Conservation (phyloP, 2,113 vertebrate species). For the Ceuthmochares aereus region DNA sequence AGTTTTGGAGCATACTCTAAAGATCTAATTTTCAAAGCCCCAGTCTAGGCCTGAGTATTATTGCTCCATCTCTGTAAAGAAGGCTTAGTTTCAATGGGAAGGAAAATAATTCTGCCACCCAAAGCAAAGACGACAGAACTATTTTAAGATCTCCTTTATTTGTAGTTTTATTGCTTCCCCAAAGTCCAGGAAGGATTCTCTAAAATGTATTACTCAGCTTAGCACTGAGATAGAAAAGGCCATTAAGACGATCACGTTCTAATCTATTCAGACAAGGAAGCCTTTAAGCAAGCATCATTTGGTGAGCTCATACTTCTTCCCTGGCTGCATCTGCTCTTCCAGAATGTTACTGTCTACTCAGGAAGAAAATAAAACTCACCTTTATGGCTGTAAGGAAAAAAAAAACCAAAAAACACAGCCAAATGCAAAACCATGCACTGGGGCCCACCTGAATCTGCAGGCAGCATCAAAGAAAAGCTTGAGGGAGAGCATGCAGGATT, state of each 20-base stretch:
- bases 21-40: not conserved
- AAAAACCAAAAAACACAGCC: not conserved
- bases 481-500: not conserved
- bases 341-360: not conserved
- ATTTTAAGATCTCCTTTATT: not conserved
- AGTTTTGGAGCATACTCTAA: not conserved
- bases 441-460: not conserved
- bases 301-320: conserved; percentile 5
- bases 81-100: not conserved
- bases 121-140: not conserved
- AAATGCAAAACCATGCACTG: not conserved
- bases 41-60: not conserved
- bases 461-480: not conserved
- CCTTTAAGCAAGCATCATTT: not conserved
- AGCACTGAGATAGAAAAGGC: not conserved
- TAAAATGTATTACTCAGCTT: not conserved
- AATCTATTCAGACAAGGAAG: not conserved
- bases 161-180: not conserved
- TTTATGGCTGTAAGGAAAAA: not conserved
- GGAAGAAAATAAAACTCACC: not conserved
- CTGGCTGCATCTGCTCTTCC: not conserved
- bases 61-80: not conserved
- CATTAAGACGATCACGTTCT: not conserved
- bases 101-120: not conserved
- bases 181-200: not conserved